A percentile compares a stretch with the other conserved stretches of the same genome.
Evolutionary conservation across 2,113 vertebrate genomes (phyloP).

Genomic region (Oriolus oriolus): DNA sequence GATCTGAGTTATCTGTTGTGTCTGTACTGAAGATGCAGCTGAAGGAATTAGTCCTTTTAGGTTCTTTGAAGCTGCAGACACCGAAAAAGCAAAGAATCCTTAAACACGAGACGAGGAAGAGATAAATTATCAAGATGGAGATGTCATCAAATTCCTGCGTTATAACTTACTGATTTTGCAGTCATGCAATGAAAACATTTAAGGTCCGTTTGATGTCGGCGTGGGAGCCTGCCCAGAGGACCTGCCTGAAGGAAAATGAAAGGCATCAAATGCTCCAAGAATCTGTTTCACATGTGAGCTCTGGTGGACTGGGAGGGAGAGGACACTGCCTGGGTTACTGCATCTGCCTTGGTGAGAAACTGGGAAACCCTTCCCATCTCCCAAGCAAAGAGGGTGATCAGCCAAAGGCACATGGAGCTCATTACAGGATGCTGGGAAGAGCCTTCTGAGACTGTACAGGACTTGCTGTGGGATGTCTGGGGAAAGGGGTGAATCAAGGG

Average conservation of each 20-base stretch:
- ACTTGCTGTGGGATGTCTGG: neutral
- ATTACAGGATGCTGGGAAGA: neutral
- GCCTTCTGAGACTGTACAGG: neutral
- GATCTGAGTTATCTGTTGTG: neutral
- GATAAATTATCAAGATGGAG: neutral
- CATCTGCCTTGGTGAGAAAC: neutral
- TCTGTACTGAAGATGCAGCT: neutral
- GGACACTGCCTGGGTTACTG: too few species aligned
- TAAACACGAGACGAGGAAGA: neutral
- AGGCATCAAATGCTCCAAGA: neutral
- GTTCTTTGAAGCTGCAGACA: neutral
- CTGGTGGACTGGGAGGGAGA: neutral
- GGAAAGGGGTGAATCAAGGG: neutral
- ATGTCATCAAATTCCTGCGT: neutral
- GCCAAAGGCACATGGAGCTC: neutral
- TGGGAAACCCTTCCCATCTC: neutral
- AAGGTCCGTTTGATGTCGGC: rapidly evolving
- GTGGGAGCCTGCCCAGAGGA: rapidly evolving
- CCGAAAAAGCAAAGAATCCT: neutral
- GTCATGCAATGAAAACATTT: neutral
- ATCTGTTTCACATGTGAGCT: neutral
- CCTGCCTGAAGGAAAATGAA: neutral
- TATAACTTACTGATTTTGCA: neutral
- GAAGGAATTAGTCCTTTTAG: neutral
- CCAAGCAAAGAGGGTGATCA: neutral